Percentiles rank a stretch among this genome's conserved stretches.
These are phyloP conservation scores for Resseliella maxima DNA, from an alignment of 2,888 invertebrate genomes.

Conservation along the genomic window DNA sequence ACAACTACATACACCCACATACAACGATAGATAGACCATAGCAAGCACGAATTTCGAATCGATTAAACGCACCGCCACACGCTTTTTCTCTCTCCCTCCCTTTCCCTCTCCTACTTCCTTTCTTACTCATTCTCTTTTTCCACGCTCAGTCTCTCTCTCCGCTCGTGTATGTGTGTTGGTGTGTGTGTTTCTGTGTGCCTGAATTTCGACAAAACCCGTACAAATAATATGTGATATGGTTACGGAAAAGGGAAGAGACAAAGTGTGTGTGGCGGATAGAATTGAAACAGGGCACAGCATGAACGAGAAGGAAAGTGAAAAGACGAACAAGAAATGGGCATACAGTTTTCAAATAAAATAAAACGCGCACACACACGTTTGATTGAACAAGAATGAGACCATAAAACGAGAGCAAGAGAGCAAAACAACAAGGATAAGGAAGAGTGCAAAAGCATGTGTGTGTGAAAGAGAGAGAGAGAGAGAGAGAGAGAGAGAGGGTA, in stretches of 20 bases:
- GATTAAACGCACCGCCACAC: constrained; percentile 46
- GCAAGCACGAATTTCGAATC: not conserved
- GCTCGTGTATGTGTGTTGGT: too few relatives aligned
- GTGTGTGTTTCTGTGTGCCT: not conserved
- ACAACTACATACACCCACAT: constrained; percentile 54
- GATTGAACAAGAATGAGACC: too few relatives aligned
- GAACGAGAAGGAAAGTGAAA: not conserved
- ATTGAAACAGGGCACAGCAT: not conserved
- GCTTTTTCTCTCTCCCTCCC: not conserved
- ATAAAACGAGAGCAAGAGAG: too few relatives aligned
- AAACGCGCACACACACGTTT: too few relatives aligned
- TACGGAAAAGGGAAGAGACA: constrained; percentile 55
- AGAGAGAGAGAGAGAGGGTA: too few relatives aligned
- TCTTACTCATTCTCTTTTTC: not conserved
- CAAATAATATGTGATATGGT: too few relatives aligned
- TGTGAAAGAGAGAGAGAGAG: too few relatives aligned
- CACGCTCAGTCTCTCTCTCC: too few relatives aligned
- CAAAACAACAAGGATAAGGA: too few relatives aligned
- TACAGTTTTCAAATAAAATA: too few relatives aligned
- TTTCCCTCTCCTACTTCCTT: not conserved
- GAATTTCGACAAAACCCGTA: not conserved
- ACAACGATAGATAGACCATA: not conserved
- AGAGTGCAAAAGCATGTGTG: too few relatives aligned
- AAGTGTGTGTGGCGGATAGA: not conserved
- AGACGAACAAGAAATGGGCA: constrained; percentile 11